Conservation (phyloP, 92 coral and sea anemone genomes). For the Nematostella vectensis region DNA sequence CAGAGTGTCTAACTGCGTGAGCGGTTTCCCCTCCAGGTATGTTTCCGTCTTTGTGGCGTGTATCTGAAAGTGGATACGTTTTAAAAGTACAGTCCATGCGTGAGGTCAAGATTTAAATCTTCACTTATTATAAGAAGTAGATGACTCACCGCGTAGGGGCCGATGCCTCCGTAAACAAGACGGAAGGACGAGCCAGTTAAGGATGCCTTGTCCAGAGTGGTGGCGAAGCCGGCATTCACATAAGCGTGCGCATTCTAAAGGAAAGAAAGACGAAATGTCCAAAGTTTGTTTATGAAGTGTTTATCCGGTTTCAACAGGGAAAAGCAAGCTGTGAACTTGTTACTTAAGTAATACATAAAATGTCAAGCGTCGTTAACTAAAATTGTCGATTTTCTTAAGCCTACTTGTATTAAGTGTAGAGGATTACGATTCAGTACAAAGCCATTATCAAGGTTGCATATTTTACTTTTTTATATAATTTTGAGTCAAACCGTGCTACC, state of each 20-base stretch:
- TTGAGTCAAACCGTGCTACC: no score
- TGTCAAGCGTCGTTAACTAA: no score
- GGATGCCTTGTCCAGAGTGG: constrained; percentile 33
- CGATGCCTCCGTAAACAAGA: constrained; percentile 90
- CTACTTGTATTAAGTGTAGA: no score
- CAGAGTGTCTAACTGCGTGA: constrained; percentile 47
- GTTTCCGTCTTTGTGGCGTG: constrained; percentile 70
- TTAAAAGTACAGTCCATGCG: no score
- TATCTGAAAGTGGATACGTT: constrained; percentile 54
- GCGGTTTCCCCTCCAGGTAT: constrained; percentile 51
- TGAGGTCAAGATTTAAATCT: no score
- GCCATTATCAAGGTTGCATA: no score
- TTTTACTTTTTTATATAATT: no score
- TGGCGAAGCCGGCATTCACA: constrained; percentile 91
- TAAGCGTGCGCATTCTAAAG: constrained; percentile 91
- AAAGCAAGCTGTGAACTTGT: not conserved
- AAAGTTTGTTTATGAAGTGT: no score
- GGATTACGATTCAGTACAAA: no score
- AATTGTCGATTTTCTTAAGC: no score
- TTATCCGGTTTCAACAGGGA: not conserved
- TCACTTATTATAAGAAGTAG: no score
- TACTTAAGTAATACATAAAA: no score
- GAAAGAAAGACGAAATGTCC: not conserved
- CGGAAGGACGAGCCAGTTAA: constrained; percentile 43
- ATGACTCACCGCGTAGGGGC: constrained; percentile 61